Evolutionary conservation across 2,888 invertebrate genomes (phyloP).

Genomic region (Phania funesta): DNA sequence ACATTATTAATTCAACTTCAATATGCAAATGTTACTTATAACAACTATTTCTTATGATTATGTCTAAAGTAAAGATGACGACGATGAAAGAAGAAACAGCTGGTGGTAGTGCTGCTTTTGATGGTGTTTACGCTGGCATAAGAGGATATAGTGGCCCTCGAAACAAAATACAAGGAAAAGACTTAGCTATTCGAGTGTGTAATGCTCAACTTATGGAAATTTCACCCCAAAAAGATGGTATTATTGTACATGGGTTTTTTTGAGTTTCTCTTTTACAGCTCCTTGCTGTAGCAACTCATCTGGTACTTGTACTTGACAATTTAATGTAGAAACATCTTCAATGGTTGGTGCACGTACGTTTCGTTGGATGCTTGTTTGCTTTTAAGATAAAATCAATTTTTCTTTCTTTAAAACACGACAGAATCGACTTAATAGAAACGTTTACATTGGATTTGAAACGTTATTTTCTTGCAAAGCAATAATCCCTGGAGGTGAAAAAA

Average conservation of each 20-base stretch:
- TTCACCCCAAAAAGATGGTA: background rate
- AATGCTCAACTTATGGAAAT: conserved; percentile 67
- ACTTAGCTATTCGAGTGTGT: conserved; percentile 62
- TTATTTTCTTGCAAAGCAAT: too few relatives aligned
- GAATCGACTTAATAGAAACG: background rate
- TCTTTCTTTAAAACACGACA: conserved; percentile 11
- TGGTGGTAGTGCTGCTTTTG: background rate
- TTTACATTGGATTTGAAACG: conserved; percentile 22
- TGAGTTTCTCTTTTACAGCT: background rate
- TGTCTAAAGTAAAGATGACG: conserved; percentile 2
- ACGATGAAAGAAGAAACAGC: too few relatives aligned
- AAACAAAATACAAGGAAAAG: conserved; percentile 35
- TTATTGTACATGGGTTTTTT: background rate
- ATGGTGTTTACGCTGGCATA: conserved; percentile 28
- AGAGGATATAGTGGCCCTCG: conserved; percentile 12
- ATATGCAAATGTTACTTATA: conserved; percentile 60
- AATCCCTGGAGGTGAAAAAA: too few relatives aligned
- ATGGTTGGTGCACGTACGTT: background rate
- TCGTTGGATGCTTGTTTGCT: conserved; percentile 14
- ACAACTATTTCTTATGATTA: conserved; percentile 45
- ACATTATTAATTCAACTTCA: conserved; percentile 56
- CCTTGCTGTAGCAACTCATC: conserved; percentile 6
- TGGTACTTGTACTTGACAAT: conserved; percentile 55
- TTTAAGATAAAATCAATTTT: conserved; percentile 61
- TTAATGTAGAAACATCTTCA: conserved; percentile 36